Evolutionary conservation across 2,113 vertebrate species (phyloP).

Genomic region (Nanorana parkeri): DNA sequence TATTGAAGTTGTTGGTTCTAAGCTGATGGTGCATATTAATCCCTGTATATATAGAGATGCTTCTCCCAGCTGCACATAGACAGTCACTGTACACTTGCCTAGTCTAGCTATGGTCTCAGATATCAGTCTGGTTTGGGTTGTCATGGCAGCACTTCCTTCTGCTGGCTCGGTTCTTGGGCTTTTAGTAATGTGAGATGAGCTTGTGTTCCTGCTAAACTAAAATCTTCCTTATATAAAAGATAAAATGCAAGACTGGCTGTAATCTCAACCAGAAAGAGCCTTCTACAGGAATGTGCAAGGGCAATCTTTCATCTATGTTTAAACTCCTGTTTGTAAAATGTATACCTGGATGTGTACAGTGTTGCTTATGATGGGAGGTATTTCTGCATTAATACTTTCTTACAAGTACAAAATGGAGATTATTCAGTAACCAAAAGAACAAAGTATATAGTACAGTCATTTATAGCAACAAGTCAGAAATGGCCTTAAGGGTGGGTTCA

Average conservation of each 20-base stretch:
- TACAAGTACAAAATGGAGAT: no score
- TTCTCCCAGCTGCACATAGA: conserved; percentile 31
- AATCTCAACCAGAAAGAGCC: neutral
- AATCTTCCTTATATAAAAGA: conserved; percentile 9
- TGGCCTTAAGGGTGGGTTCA: no score
- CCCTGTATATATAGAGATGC: conserved; percentile 10
- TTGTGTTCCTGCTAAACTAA: conserved; percentile 67
- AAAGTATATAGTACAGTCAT: no score
- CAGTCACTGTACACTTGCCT: conserved; percentile 44
- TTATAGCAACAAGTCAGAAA: no score
- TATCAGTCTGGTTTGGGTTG: conserved; percentile 84
- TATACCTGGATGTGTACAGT: no score
- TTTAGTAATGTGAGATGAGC: conserved; percentile 83
- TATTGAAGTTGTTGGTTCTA: neutral
- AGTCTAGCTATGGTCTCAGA: conserved; percentile 71
- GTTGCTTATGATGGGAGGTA: no score
- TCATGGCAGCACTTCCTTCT: conserved; percentile 83
- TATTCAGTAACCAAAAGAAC: no score
- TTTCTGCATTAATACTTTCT: no score
- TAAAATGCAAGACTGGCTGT: neutral
- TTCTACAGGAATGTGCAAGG: neutral
- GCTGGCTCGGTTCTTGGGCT: conserved; percentile 77
- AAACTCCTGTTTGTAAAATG: no score
- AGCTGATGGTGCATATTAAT: neutral
- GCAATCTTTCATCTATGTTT: no score